Percentiles rank a stretch among this genome's conserved stretches.
phyloP scores from a whole-genome alignment of 2,888 invertebrate genomes.

The Mesorhabditis sp. region DNA sequence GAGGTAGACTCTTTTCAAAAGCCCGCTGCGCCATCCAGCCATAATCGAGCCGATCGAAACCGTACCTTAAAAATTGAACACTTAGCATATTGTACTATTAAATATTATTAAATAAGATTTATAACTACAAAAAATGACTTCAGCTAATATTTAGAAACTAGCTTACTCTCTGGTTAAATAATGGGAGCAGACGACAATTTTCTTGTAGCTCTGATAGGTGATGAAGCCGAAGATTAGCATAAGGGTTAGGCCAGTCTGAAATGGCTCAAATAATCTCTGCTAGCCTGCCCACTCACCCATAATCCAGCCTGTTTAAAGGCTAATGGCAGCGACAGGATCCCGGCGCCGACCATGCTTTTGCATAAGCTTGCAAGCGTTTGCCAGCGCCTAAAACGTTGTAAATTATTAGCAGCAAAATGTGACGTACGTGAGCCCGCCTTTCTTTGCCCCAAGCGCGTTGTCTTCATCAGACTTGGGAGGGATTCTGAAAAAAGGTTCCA shows the following conservation, averaged over 20 bases:
- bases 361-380: neutral
- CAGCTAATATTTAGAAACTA: neutral
- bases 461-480: too few relatives aligned
- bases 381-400: neutral
- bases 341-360: slow-evolving; percentile 1
- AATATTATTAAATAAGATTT: too few relatives aligned
- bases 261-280: neutral
- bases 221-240: neutral
- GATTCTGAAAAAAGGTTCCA: too few relatives aligned
- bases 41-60: neutral
- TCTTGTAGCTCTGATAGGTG: neutral
- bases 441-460: too few relatives aligned
- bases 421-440: too few relatives aligned
- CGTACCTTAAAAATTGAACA: neutral
- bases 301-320: neutral
- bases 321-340: neutral
- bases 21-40: neutral
- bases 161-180: neutral
- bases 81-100: too few relatives aligned
- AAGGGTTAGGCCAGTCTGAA: neutral
- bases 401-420: too few relatives aligned
- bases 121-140: too few relatives aligned
- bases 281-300: neutral
- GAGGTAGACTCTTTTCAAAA: neutral
- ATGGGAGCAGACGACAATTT: neutral